A percentile compares a stretch with the other conserved stretches of the same genome.
These are phyloP conservation scores for Hystrix cristata DNA, from an alignment of 2,113 vertebrate species.

Conservation along the genomic window DNA sequence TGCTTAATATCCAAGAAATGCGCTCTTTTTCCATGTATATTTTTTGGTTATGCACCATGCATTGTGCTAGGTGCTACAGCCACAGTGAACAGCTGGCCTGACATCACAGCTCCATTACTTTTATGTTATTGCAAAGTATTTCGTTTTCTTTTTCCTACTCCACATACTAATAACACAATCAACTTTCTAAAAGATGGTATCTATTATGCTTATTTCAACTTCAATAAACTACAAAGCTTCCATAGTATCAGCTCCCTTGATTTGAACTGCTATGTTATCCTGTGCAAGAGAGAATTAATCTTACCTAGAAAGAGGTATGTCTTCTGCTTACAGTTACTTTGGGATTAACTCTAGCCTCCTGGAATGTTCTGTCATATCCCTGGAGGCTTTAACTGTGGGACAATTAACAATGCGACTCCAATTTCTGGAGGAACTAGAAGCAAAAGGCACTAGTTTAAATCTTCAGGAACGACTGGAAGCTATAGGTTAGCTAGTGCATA, in stretches of 20 bases:
- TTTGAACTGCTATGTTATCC: neutral
- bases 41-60: neutral
- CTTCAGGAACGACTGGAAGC: neutral
- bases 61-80: neutral
- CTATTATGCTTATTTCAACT: neutral
- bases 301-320: neutral
- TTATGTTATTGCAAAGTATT: neutral
- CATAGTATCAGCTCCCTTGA: neutral
- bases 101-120: neutral
- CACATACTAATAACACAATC: neutral
- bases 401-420: neutral
- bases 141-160: neutral
- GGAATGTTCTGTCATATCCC: neutral
- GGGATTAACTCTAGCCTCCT: neutral
- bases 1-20: neutral
- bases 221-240: neutral
- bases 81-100: neutral
- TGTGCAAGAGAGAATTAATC: neutral
- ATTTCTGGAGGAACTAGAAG: neutral
- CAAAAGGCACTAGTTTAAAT: neutral
- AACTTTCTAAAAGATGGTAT: neutral
- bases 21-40: neutral
- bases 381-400: neutral
- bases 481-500: neutral
- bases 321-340: neutral